Evolutionary conservation across 2,113 vertebrate species (phyloP).

Genomic region (Progne subis): DNA sequence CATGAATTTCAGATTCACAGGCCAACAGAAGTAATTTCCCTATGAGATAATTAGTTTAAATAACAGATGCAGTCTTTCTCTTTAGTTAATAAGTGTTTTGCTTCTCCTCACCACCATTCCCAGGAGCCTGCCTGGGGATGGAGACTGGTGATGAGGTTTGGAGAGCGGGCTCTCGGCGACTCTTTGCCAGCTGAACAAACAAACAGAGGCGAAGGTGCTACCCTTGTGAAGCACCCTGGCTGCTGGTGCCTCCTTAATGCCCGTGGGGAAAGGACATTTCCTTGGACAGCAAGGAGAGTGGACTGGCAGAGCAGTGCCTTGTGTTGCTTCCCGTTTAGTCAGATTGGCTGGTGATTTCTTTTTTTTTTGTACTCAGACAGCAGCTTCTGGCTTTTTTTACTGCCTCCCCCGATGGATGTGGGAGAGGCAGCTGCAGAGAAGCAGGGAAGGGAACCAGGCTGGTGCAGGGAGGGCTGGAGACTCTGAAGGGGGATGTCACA

Average conservation of each 20-base stretch:
- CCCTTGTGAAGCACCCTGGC: neutral
- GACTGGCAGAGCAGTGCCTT: neutral
- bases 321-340: neutral
- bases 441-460: neutral
- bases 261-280: neutral
- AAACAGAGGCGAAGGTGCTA: rapidly evolving
- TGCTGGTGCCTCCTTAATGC: neutral
- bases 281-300: neutral
- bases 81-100: slow-evolving; percentile 24
- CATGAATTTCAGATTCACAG: neutral
- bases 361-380: neutral
- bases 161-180: rapidly evolving
- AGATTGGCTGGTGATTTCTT: neutral
- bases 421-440: neutral
- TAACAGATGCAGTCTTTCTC: slow-evolving; percentile 12
- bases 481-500: neutral
- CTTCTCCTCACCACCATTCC: neutral
- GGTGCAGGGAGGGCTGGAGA: neutral
- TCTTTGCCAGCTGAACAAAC: neutral
- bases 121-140: neutral
- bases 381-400: neutral
- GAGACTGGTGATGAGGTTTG: neutral
- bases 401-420: rapidly evolving
- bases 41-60: slow-evolving; percentile 39
- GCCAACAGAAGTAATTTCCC: slow-evolving; percentile 6